Evolutionary conservation across 2,113 vertebrate genomes (phyloP), one percentile per base, ranked within the genome.

Genomic region (Reinhardtius hippoglossoides): DNA sequence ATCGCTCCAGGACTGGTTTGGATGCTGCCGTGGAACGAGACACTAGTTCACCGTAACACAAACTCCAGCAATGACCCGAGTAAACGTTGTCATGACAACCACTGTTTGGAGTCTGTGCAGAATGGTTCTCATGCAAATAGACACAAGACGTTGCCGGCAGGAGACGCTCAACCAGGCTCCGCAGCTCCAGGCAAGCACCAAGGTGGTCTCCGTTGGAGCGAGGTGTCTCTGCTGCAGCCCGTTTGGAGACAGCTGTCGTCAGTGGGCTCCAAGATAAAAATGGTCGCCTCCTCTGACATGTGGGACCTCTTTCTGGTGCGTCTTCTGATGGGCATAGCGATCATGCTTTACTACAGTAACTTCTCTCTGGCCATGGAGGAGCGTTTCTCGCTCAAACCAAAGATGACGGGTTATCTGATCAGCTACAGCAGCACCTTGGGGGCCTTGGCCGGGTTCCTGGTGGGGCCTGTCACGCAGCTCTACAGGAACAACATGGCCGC

Each of bases 271-370:
- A 95, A 90, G 73, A 95, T 97, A 77, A 91, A 87, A 80, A 90
- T 48, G 65, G 92, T 98, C 84, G 88, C 95, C 0, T 95, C 92
- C 35, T 98, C 96, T 0, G 93, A 96, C 80, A 92, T 98, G 92
- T 96, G 97, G 97, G 96, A 98, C 87, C 74, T 99, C 31, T 96
- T 98, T 76, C 89, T 96, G 7, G 94, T 98, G 67, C 96, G 97
- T 24, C 91, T 99, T 24, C 88, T 99, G 63, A 97, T 98, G 96
- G 96, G 95, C 1, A 14, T 98, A 56, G 93, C 96, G 0, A 95
- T 96, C 78, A 95, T 99, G 94, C 94, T 99, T 0, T 97, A 98
- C 85, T 94, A 99, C 3, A 98, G 97, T 64, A 99, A 99, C 88
- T 99, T 98, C 83, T 95, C 95, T 56, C 83, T 99, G 87, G 97